These are phyloP conservation scores for Saccostrea glomerata DNA, from an alignment of 1,140 invertebrate genomes.

Conservation along the genomic window DNA sequence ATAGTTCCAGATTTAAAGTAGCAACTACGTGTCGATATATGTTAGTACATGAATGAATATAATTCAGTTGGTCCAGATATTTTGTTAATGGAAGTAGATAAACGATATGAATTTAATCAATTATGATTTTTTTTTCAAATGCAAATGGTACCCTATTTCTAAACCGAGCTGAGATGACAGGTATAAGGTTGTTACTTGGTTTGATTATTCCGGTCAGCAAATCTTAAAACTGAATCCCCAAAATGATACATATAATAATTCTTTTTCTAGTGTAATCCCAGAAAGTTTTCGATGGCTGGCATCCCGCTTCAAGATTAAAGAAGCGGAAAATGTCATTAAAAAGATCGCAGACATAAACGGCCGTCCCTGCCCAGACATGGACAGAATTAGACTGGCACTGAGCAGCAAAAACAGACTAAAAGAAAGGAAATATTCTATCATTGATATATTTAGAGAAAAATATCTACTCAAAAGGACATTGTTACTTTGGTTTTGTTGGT, in stretches of 20 bases:
- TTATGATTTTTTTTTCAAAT: neutral
- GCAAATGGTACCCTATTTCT: neutral
- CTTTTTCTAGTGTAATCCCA: conserved; percentile 21
- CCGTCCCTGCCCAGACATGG: conserved; percentile 2
- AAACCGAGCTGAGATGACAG: too few species aligned
- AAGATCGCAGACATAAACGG: conserved; percentile 38
- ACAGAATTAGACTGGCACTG: neutral
- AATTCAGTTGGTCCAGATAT: neutral
- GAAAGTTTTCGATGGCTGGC: conserved; percentile 43
- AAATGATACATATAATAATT: neutral
- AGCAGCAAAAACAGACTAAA: neutral
- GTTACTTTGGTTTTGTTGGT: conserved; percentile 15
- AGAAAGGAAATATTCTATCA: conserved; percentile 32
- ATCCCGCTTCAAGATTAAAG: neutral
- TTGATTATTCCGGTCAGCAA: too few species aligned
- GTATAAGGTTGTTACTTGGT: too few species aligned
- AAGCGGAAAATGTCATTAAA: conserved; percentile 8
- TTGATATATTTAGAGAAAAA: conserved; percentile 29
- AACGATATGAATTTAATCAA: neutral
- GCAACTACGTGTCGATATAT: too few species aligned
- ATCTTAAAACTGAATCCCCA: too few species aligned
- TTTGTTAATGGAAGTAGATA: neutral
- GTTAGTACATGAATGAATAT: neutral
- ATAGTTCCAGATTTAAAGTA: neutral
- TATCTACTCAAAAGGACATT: neutral